Base-by-base conservation (phyloP, 2,888 invertebrate genomes). In the Thecocarcelia acutangulata region DNA sequence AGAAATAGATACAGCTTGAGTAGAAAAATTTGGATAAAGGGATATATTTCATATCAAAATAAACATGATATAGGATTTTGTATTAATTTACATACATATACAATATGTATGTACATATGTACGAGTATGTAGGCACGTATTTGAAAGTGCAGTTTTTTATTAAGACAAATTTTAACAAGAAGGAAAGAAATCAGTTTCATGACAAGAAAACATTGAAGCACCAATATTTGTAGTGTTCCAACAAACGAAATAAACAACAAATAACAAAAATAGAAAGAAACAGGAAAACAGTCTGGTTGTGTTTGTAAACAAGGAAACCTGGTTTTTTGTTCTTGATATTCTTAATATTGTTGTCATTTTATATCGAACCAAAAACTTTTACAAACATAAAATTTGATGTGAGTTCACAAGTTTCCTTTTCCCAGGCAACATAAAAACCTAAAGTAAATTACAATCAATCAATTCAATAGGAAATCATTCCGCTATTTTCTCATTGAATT, bases 121-220 rank as follows among this genome's bases (percentile, higher is more conserved):
- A n/a, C n/a, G n/a, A n/a, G n/a, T n/a, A n/a, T n/a, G n/a, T n/a
- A n/a, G n/a, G 24, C 5, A 24, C 5, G 24, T 24, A 5, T 2
- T 24, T 2, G 24, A 5, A 24, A 24, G 24, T 24, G 24, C 24
- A 24, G 24, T 1, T 44, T 3, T 3, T 48, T 48, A 12, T 48
- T 12, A 24, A 54, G 54, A 42, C 24, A 42, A 24, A 24, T 46
- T 12, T 40, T 17, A 24, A 17, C 17, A 52, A 15, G 59, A 61
- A 40, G 1, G 19, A 2, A 21, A 19, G 13, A 52, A 52, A 17
- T 8, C 12, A 64, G 37, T 56, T 64, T 74, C 74, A 64, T 74
- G 74, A 56, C 64, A 64, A 74, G 56, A 40, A 58, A 54, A 46
- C 46, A 74, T 74, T 76, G 52, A 19, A 54, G 42, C 15, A 33